A percentile compares a stretch with the other conserved stretches of the same genome.
Conservation (phyloP, 2,797 vertebrate species). For the Oreochromis grahami region DNA sequence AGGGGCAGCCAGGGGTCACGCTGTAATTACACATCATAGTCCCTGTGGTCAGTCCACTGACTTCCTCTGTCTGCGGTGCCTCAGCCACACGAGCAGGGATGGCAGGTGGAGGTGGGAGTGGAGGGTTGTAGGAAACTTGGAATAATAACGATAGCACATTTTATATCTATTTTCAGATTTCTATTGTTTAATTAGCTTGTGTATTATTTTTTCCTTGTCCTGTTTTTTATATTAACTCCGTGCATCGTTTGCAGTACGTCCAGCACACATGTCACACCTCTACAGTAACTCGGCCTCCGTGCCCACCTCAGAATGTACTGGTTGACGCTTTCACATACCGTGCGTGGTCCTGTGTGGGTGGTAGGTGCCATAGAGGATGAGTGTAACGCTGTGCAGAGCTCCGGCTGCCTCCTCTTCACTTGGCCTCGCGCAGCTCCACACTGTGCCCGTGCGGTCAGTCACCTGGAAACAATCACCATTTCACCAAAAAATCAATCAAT, state of each 20-base stretch:
- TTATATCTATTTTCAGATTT: background rate
- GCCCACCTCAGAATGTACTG: constrained; percentile 2
- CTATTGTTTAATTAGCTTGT: background rate
- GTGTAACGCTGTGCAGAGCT: constrained; percentile 34
- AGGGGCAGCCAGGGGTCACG: constrained; percentile 58
- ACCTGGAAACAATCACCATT: constrained; percentile 51
- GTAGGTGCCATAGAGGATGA: constrained; percentile 65
- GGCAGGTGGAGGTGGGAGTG: background rate
- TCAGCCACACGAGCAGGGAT: background rate
- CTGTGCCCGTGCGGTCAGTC: constrained; percentile 56
- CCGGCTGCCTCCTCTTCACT: constrained; percentile 43
- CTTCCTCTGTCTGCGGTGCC: constrained; percentile 38
- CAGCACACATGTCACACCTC: background rate
- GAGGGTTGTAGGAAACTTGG: background rate
- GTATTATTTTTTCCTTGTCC: background rate
- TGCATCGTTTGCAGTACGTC: background rate
- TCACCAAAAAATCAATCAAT: background rate
- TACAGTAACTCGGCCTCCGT: background rate
- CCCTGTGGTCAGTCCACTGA: constrained; percentile 57
- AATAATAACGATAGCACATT: background rate
- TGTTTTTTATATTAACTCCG: background rate
- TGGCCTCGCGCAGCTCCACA: constrained; percentile 25
- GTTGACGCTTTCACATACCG: constrained; percentile 26
- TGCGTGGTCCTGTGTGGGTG: constrained; percentile 29
- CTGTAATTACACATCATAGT: constrained; percentile 73